These are phyloP conservation scores for Torymus tubicola DNA, from an alignment of 2,888 invertebrate species.

Conservation along the genomic window DNA sequence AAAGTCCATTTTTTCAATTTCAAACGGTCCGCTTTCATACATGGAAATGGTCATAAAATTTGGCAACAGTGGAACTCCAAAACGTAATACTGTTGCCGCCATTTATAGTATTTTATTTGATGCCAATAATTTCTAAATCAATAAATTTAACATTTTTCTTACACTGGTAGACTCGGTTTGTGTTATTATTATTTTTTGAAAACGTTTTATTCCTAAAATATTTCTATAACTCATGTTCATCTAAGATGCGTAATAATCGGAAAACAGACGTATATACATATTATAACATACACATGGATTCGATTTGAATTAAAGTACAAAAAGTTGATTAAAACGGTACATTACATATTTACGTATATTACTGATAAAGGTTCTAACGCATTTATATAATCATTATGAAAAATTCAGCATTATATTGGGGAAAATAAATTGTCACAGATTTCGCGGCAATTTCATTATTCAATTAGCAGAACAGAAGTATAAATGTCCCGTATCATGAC, in stretches of 20 bases:
- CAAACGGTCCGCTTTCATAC: constrained; percentile 2
- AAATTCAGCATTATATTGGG: neutral
- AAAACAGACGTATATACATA: too few species aligned
- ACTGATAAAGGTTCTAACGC: too few species aligned
- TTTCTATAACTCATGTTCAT: too few species aligned
- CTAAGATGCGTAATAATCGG: too few species aligned
- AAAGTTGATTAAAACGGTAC: too few species aligned
- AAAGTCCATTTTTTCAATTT: neutral
- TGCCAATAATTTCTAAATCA: constrained; percentile 19
- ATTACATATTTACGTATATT: too few species aligned
- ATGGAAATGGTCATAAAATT: constrained; percentile 4
- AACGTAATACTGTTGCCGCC: constrained; percentile 25
- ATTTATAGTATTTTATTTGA: constrained; percentile 35
- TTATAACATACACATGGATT: too few species aligned
- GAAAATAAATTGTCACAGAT: neutral
- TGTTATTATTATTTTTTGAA: too few species aligned
- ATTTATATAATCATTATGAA: too few species aligned
- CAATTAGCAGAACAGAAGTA: neutral
- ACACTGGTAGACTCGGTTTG: too few species aligned
- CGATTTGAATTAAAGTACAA: too few species aligned
- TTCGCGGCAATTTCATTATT: neutral
- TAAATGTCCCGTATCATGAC: neutral
- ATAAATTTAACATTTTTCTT: constrained; percentile 17
- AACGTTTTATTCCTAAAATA: too few species aligned
- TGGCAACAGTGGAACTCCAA: constrained; percentile 30